phyloP scores from a whole-genome alignment of 2,113 vertebrate genomes.

The Alexandromys fortis region DNA sequence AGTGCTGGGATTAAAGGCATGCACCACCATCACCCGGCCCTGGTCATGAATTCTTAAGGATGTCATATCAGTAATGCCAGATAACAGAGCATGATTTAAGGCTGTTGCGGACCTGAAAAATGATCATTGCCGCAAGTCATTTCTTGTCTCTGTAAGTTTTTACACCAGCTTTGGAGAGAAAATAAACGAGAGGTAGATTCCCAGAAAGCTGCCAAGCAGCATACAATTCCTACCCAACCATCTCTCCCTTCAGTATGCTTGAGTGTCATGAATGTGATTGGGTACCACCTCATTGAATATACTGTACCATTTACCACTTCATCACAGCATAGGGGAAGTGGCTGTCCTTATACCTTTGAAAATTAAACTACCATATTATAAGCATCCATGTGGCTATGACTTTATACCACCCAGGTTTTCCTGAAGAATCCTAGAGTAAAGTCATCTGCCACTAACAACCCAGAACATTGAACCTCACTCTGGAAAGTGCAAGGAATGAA shows the following conservation, averaged over 20 bases:
- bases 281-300: neutral
- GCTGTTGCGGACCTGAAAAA: neutral
- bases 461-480: neutral
- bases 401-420: neutral
- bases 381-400: neutral
- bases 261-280: neutral
- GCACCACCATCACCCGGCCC: no score
- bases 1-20: no score
- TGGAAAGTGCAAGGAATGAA: neutral
- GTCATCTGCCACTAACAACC: neutral
- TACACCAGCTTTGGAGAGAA: neutral
- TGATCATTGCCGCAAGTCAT: neutral
- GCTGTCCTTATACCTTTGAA: neutral
- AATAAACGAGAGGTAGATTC: neutral
- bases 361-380: neutral
- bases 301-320: neutral
- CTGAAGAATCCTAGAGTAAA: neutral
- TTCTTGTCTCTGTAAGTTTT: neutral
- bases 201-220: neutral
- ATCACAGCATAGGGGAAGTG: no score
- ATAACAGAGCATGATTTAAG: neutral
- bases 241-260: neutral
- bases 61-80: neutral
- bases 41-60: neutral
- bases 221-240: neutral